phyloP scores from a whole-genome alignment of 2,888 invertebrate species.

The Callosobruchus maculatus region DNA sequence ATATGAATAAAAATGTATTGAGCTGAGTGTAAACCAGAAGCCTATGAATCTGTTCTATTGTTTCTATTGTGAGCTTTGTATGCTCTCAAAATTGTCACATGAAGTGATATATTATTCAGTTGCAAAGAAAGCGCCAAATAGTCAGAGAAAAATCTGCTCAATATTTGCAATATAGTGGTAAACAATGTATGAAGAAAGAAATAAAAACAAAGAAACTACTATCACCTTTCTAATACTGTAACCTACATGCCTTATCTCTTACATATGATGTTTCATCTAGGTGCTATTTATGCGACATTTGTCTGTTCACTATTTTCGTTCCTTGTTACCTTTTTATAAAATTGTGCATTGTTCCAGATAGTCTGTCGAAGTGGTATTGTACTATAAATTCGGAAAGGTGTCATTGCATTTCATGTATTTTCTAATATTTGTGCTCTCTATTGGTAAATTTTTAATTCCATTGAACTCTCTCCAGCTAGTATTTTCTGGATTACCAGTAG shows the following conservation, averaged over 20 bases:
- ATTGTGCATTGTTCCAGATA: not conserved
- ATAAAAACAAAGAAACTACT: not conserved
- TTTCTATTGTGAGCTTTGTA: no score
- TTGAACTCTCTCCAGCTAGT: no score
- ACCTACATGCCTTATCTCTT: not conserved
- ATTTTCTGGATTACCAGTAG: no score
- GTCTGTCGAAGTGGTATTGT: not conserved
- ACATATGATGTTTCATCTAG: not conserved
- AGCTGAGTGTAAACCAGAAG: no score
- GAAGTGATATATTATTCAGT: no score
- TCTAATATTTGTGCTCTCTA: not conserved
- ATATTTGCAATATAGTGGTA: no score
- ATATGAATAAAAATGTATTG: no score
- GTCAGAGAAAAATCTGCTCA: no score
- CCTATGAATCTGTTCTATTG: no score
- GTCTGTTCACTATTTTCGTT: not conserved
- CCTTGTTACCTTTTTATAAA: not conserved
- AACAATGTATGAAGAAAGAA: not conserved
- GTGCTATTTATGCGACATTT: not conserved
- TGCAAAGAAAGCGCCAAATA: no score
- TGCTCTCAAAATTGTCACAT: no score
- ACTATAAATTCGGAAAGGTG: not conserved
- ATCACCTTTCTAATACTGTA: not conserved
- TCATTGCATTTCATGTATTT: not conserved
- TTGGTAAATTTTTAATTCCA: no score